Percentiles rank a stretch among this genome's conserved stretches.
Conservation (phyloP, 2,888 invertebrate species). For the Mactromeris polynyma region DNA sequence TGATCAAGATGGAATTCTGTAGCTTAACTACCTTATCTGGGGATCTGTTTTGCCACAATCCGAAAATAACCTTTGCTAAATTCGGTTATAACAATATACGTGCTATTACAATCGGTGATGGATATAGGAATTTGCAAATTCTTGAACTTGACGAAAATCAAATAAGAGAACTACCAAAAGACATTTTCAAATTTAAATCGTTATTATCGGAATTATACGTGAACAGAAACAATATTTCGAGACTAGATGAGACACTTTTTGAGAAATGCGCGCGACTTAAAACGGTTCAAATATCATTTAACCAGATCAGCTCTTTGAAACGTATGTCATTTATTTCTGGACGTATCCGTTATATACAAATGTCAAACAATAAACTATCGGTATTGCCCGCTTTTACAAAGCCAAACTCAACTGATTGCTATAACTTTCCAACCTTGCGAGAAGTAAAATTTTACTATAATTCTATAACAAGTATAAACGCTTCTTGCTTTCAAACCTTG, state of each 20-base stretch:
- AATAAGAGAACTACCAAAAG: constrained; percentile 9
- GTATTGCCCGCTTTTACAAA: constrained; percentile 15
- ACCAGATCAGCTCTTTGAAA: neutral
- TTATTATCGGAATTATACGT: neutral
- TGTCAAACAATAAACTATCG: constrained; percentile 16
- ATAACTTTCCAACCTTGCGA: neutral
- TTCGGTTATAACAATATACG: constrained; percentile 21
- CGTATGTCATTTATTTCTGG: neutral
- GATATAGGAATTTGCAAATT: neutral
- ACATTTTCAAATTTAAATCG: neutral
- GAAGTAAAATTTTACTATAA: constrained; percentile 12
- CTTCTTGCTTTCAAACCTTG: neutral
- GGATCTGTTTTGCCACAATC: constrained; percentile 22
- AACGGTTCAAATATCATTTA: neutral
- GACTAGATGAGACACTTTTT: constrained; percentile 22
- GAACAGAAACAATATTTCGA: neutral
- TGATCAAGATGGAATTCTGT: neutral
- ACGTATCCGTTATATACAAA: neutral
- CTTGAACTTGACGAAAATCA: neutral
- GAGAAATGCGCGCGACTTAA: constrained; percentile 16
- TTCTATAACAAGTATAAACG: neutral
- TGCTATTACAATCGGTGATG: constrained; percentile 7
- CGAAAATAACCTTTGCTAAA: neutral
- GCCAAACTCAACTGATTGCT: neutral
- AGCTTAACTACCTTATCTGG: constrained; percentile 11